phyloP scores from a whole-genome alignment of 2,888 invertebrate genomes.

The Enoplolaimus lenunculus region DNA sequence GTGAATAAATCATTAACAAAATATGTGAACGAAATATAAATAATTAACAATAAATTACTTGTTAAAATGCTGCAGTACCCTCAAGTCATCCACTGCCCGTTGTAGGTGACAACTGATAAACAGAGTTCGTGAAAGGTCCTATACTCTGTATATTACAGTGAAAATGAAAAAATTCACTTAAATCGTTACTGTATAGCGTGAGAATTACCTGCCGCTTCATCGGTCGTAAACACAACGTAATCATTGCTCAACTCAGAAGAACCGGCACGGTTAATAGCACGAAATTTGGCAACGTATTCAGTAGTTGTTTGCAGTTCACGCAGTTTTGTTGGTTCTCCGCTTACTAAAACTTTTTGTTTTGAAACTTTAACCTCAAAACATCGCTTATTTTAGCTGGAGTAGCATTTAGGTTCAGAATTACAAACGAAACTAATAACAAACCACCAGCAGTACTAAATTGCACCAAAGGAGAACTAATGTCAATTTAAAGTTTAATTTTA shows the following conservation, averaged over 20 bases:
- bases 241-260: neutral
- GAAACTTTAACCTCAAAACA: too few relatives aligned
- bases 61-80: too few relatives aligned
- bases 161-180: neutral
- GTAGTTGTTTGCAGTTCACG: neutral
- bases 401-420: too few relatives aligned
- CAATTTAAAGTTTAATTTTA: too few relatives aligned
- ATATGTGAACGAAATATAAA: neutral
- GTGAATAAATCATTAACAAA: neutral
- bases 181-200: too few relatives aligned
- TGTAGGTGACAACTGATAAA: too few relatives aligned
- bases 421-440: neutral
- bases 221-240: neutral
- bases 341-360: too few relatives aligned
- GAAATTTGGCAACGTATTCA: neutral
- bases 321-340: neutral
- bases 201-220: neutral
- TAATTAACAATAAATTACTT: neutral
- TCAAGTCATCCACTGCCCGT: too few relatives aligned
- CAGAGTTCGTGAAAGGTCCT: too few relatives aligned
- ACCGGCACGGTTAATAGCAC: neutral
- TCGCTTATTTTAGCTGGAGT: too few relatives aligned
- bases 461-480: neutral
- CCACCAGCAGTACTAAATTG: neutral
- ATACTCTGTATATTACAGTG: too few relatives aligned